phyloP scores from a whole-genome alignment of 2,113 vertebrate species.

The Thryonomys swinderianus region DNA sequence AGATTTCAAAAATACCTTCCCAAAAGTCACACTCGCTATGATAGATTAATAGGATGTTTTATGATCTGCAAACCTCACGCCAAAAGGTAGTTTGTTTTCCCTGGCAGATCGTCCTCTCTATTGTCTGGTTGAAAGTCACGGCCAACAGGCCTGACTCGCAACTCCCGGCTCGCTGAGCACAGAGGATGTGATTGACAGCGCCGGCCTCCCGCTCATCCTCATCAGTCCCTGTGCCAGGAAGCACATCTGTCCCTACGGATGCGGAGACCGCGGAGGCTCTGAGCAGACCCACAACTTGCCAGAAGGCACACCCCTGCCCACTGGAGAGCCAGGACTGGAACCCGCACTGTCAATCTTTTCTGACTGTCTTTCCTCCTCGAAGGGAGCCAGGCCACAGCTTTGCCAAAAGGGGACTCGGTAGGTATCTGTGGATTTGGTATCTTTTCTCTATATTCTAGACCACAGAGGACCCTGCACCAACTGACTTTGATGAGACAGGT shows the following conservation, averaged over 20 bases:
- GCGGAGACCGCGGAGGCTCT: neutral
- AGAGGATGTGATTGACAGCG: neutral
- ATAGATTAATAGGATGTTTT: slow-evolving; percentile 7
- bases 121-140: neutral
- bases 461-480: neutral
- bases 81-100: slow-evolving; percentile 13
- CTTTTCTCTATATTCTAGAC: neutral
- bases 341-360: neutral
- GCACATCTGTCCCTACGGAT: neutral
- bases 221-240: neutral
- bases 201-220: neutral
- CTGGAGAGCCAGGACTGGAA: neutral
- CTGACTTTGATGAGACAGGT: neutral
- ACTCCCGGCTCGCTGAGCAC: neutral
- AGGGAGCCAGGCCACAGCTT: neutral
- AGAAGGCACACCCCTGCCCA: neutral
- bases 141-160: neutral
- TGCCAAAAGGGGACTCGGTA: neutral
- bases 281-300: neutral
- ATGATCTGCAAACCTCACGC: slow-evolving; percentile 43
- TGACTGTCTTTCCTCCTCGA: neutral
- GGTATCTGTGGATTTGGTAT: neutral
- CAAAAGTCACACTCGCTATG: neutral
- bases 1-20: slow-evolving; percentile 6
- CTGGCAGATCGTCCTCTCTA: neutral